A percentile compares a stretch with the other conserved stretches of the same genome.
phyloP scores from a whole-genome alignment of 1,140 invertebrate species.

The Zaprionus capensis region DNA sequence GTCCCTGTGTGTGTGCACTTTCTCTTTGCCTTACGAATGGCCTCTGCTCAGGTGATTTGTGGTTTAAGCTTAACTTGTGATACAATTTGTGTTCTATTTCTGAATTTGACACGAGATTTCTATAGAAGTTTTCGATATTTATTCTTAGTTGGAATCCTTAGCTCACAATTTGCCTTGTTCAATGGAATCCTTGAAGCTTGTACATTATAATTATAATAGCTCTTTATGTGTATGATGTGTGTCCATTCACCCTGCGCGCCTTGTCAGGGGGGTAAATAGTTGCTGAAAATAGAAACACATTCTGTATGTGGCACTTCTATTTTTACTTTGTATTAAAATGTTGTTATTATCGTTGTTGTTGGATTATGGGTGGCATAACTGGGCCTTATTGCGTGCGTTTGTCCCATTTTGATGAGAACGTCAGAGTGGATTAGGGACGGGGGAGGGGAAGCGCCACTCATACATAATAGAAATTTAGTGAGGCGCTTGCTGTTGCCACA shows the following conservation, averaged over 20 bases:
- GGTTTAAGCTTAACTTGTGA: neutral
- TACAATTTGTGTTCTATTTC: neutral
- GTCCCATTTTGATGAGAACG: conserved; percentile 29
- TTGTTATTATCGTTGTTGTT: conserved; percentile 17
- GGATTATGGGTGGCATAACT: conserved; percentile 7
- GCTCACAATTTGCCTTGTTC: conserved; percentile 19
- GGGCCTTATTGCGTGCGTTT: conserved; percentile 59
- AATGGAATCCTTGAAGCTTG: conserved; percentile 5
- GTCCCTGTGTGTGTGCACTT: conserved; percentile 7
- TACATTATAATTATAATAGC: conserved; percentile 23
- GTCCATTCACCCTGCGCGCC: neutral
- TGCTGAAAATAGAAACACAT: conserved; percentile 29
- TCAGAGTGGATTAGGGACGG: no score
- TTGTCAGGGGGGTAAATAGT: conserved; percentile 1
- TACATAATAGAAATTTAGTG: conserved; percentile 20
- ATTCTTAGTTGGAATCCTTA: neutral
- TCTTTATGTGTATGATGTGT: neutral
- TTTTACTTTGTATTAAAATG: conserved; percentile 26
- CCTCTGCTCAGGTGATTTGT: neutral
- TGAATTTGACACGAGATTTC: conserved; percentile 4
- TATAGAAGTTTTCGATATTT: neutral
- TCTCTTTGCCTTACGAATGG: conserved; percentile 1
- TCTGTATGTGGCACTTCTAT: conserved; percentile 35
- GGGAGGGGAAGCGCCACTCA: neutral
- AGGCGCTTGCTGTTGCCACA: conserved; percentile 8